Base-by-base conservation (phyloP, 2,888 invertebrate species). In the Lepidochrysops patricia region DNA sequence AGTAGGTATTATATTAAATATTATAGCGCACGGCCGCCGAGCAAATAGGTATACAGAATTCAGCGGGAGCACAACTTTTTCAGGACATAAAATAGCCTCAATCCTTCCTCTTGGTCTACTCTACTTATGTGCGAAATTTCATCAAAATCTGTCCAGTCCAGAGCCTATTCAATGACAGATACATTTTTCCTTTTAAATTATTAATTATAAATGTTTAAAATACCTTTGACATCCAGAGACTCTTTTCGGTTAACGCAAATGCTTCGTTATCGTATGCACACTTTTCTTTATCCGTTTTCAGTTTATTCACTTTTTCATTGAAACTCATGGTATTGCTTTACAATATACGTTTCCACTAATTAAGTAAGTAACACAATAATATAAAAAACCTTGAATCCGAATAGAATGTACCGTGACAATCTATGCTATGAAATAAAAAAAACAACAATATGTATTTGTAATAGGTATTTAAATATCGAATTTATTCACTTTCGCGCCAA, bases 191-290 rank as follows among this genome's bases (percentile, higher is more conserved):
- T n/a, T n/a, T n/a, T n/a, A n/a, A n/a, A n/a, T n/a, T n/a, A n/a
- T n/a, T n/a, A n/a, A n/a, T n/a, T n/a, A n/a, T n/a, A n/a, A n/a
- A n/a, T n/a, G n/a, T n/a, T n/a, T n/a, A n/a, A 56, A 34, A 2
- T 67, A 80, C 79, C 78, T 77, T 68, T 52, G 68, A 62, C 61
- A 68, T 70, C 76, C 75, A 79, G 60, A 73, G 66, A 70, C 77
- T 75, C 70, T 83, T 81, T 65, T 87, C 88, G 3, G 81, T 76
- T 72, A 81, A 72, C 65, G 81, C 78, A 71, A 82, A 88, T 50
- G 78, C 89, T 6, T 78, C 72, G 67, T 88, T 88, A 64, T 83
- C 82, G 62, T 80, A 84, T 62, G 79, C 74, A 68, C 73, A 71
- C 64, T 77, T 79, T 58, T 76, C 76, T 60, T 74, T 74, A 34